A percentile compares a stretch with the other conserved stretches of the same genome.
Evolutionary conservation across 2,113 vertebrate species (phyloP).

Genomic region (Hippoglossus stenolepis): DNA sequence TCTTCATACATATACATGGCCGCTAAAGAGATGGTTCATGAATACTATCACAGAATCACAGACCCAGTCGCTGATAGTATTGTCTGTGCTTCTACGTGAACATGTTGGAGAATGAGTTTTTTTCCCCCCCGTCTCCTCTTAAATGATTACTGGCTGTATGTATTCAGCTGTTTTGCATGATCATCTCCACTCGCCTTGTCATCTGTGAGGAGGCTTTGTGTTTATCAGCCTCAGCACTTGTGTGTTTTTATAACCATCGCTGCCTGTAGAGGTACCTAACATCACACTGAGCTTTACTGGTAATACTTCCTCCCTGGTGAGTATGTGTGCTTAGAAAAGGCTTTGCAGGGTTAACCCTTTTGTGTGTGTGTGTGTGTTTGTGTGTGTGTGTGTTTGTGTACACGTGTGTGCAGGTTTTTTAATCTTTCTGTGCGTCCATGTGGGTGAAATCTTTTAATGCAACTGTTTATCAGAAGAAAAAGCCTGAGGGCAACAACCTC

Average conservation of each 20-base stretch:
- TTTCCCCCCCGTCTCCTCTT: constrained; percentile 20
- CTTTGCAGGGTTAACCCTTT: constrained; percentile 35
- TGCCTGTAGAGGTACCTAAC: constrained; percentile 20
- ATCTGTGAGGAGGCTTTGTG: constrained; percentile 4
- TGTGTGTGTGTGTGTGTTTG: constrained; percentile 17
- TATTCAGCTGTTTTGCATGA: constrained; percentile 54
- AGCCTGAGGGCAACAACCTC: constrained; percentile 51
- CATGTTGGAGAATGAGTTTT: constrained; percentile 40
- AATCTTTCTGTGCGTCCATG: constrained; percentile 36
- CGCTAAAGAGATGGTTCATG: constrained; percentile 63
- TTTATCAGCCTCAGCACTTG: constrained; percentile 27
- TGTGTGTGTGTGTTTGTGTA: neutral
- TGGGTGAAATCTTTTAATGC: constrained; percentile 66
- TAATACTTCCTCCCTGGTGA: constrained; percentile 8
- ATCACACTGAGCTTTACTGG: neutral
- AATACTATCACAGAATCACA: constrained; percentile 68
- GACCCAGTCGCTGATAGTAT: constrained; percentile 28
- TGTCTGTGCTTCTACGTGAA: constrained; percentile 47
- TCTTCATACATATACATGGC: constrained; percentile 75
- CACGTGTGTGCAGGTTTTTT: constrained; percentile 1
- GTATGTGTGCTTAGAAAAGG: constrained; percentile 22
- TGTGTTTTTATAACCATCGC: constrained; percentile 13
- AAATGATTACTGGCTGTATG: constrained; percentile 46
- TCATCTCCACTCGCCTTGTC: neutral
- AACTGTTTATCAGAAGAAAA: constrained; percentile 61